Conservation (phyloP, 2,113 vertebrate genomes). For the Brachionichthys hirsutus region DNA sequence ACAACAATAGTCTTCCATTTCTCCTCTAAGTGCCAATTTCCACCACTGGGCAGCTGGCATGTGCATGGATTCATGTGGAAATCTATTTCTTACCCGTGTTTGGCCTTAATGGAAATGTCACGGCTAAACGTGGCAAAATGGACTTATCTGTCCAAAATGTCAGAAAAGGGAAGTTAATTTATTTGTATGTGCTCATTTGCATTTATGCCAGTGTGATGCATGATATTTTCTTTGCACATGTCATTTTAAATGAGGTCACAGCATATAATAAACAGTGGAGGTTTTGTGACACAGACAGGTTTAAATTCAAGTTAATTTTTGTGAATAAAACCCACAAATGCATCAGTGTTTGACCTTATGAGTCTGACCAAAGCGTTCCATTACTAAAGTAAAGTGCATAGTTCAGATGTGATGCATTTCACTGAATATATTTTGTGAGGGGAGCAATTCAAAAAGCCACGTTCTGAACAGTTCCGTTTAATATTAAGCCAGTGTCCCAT, state of each 20-base stretch:
- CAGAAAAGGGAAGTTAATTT: conserved; percentile 66
- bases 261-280: conserved; percentile 6
- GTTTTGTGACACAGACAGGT: neutral
- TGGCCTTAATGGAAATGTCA: conserved; percentile 74
- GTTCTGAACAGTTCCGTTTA: no score
- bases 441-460: no score
- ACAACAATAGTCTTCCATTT: conserved; percentile 79
- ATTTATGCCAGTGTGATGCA: conserved; percentile 24
- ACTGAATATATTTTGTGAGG: no score
- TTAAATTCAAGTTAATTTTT: no score
- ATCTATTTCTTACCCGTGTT: conserved; percentile 77
- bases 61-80: conserved; percentile 76
- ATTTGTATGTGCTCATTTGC: conserved; percentile 40
- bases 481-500: conserved; percentile 15
- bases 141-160: conserved; percentile 65
- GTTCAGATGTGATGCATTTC: no score
- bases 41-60: conserved; percentile 71
- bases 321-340: no score
- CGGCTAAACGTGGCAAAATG: conserved; percentile 68
- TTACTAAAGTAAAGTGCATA: no score
- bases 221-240: conserved; percentile 16
- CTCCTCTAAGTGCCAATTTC: conserved; percentile 79
- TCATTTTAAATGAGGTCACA: conserved; percentile 34
- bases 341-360: no score
- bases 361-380: no score